Conservation (phyloP, 2,888 invertebrate species). For the Leptinotarsa tumamoca region DNA sequence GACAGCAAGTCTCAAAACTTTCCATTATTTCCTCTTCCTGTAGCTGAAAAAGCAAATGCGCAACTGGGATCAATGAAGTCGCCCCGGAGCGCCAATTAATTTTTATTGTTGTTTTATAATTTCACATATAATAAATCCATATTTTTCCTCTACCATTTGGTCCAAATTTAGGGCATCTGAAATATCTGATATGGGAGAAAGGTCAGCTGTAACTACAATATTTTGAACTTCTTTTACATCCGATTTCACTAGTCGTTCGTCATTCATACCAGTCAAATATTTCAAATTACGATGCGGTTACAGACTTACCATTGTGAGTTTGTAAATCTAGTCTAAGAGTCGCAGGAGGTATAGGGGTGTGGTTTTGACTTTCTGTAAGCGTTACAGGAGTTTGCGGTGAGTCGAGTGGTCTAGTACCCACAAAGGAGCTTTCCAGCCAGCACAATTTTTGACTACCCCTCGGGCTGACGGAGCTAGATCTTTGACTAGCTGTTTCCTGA, state of each 20-base stretch:
- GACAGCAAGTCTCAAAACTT: no score
- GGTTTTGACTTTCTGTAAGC: constrained; percentile 62
- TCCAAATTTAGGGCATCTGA: background rate
- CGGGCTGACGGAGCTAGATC: constrained; percentile 64
- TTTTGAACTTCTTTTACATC: constrained; percentile 25
- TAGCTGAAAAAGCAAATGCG: no score
- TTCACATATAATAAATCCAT: no score
- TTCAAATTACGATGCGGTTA: constrained; percentile 56
- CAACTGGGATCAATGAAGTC: no score
- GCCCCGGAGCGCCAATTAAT: no score
- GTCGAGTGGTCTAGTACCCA: constrained; percentile 85
- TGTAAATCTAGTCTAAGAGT: constrained; percentile 69
- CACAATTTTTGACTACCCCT: constrained; percentile 80
- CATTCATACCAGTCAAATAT: background rate
- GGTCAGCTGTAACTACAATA: background rate
- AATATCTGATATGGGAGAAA: background rate
- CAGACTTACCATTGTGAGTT: constrained; percentile 68
- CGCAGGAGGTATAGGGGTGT: constrained; percentile 62
- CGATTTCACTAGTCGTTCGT: constrained; percentile 20
- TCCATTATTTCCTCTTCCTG: no score
- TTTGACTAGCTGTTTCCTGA: constrained; percentile 58
- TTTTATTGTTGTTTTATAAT: no score
- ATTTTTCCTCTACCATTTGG: no score
- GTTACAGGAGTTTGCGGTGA: constrained; percentile 83
- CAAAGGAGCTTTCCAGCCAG: constrained; percentile 94